Evolutionary conservation across 2,888 invertebrate species (phyloP), one percentile per base, ranked within the genome.

Genomic region (Oscheius sp.): DNA sequence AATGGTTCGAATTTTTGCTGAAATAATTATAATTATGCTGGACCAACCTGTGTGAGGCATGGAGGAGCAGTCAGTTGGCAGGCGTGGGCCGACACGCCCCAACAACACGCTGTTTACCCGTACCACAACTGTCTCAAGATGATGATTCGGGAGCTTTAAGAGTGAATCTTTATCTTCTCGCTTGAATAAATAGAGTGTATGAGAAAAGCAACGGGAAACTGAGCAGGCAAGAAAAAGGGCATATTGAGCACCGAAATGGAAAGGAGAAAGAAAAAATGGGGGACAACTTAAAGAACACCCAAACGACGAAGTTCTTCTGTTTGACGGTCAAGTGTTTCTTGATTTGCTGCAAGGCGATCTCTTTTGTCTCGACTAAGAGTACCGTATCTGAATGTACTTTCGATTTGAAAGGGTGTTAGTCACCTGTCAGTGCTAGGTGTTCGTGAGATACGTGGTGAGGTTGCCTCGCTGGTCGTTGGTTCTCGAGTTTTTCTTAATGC

Each of bases 241-340:
- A 38, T 9, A 28, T 26, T 26, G 59, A 59, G 44, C 59, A 59
- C 59, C 59, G 59, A 59, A 12, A 6, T 59, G 41, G 17, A 30
- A 30, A 22, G 32, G 32, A 20, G 33, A 20, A 32, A 33, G 54
- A 33, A 54, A 54, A 17, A 36, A 26, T 14, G 5, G 4, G 8
- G 14, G 26, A 32, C 12, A 4, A 3, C 14, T 49, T 57, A 57
- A 26, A 80, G 68, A 20, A 80, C 54, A 54, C 80, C 80, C 50
- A 80, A 59, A 54, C 76, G 71, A 50, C 72, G 69, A 24, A 80
- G 64, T 47, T 78, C 80, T 47, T 77, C 77, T 33, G 67, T 68
- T 67, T 80, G 80, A 62, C 75, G 66, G 41, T 80, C 76, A 33
- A 80, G 70, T 61, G 74, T 73, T 44, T 74, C 75, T 47, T 80